These are phyloP conservation scores for Chascanopsetta lugubris DNA, from an alignment of 2,113 vertebrate species.

Conservation along the genomic window DNA sequence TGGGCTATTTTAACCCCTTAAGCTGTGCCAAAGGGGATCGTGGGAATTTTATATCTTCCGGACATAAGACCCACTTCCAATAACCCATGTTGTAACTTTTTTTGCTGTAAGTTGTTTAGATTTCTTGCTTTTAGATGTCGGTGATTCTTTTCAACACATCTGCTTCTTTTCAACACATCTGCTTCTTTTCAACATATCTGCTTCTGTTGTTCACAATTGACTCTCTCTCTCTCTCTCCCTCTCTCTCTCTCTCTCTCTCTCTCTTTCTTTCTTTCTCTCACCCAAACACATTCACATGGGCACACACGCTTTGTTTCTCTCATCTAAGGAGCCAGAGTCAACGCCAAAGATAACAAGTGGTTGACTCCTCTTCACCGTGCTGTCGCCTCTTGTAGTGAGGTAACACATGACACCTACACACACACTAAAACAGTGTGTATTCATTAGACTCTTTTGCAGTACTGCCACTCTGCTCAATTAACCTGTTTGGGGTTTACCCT, in stretches of 20 bases:
- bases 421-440: constrained; percentile 6
- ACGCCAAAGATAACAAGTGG: constrained; percentile 99
- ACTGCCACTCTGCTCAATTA: not conserved
- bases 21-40: constrained; percentile 40
- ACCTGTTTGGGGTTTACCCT: too few relatives aligned
- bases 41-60: constrained; percentile 25
- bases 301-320: constrained; percentile 3
- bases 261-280: not conserved
- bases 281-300: not conserved
- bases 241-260: constrained; percentile 25
- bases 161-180: not conserved
- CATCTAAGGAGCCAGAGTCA: constrained; percentile 93
- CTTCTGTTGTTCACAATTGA: constrained; percentile 12
- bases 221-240: constrained; percentile 14
- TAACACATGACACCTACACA: constrained; percentile 68
- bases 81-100: not conserved
- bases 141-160: not conserved
- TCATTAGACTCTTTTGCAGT: not conserved
- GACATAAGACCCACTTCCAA: not conserved
- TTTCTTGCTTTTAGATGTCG: not conserved
- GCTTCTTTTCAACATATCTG: not conserved
- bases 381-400: constrained; percentile 98
- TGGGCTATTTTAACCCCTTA: constrained; percentile 66
- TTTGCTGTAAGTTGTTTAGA: not conserved
- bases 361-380: constrained; percentile 98